A percentile compares a stretch with the other conserved stretches of the same genome.
Evolutionary conservation across 2,113 vertebrate species (phyloP).

Genomic region (Neolamprologus kungweensis): DNA sequence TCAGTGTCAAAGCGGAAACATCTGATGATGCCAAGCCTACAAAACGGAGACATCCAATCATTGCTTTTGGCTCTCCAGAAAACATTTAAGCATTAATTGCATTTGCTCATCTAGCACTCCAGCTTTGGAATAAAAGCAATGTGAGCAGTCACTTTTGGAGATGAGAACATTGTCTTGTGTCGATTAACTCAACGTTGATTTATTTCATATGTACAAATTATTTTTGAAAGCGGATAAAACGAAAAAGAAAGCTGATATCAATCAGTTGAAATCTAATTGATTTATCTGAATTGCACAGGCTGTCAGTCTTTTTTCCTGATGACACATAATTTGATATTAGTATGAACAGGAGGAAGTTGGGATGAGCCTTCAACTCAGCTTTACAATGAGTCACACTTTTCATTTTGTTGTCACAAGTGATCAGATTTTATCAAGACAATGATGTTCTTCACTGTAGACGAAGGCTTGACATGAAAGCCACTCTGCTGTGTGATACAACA

Average conservation of each 20-base stretch:
- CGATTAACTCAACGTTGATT: background rate
- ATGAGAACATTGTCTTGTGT: constrained; percentile 2
- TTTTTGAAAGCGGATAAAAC: background rate
- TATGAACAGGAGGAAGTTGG: background rate
- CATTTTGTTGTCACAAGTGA: background rate
- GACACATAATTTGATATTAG: background rate
- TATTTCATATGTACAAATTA: background rate
- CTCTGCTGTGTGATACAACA: background rate
- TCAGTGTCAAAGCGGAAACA: constrained; percentile 1
- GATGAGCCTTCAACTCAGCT: background rate
- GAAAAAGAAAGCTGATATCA: background rate
- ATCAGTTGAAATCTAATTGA: background rate
- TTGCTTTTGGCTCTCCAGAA: constrained; percentile 15
- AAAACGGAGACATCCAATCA: constrained; percentile 11
- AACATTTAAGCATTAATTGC: constrained; percentile 28
- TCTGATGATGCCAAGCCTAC: constrained; percentile 15
- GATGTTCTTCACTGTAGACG: background rate
- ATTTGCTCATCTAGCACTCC: constrained; percentile 10
- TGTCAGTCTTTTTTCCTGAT: background rate
- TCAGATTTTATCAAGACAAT: background rate
- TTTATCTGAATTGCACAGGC: background rate
- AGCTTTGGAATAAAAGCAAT: constrained; percentile 20
- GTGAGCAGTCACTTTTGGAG: constrained; percentile 17
- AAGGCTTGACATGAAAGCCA: background rate
- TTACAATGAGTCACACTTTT: background rate